phyloP scores from a whole-genome alignment of 2,888 invertebrate genomes.

The Temnothorax ravouxi region DNA sequence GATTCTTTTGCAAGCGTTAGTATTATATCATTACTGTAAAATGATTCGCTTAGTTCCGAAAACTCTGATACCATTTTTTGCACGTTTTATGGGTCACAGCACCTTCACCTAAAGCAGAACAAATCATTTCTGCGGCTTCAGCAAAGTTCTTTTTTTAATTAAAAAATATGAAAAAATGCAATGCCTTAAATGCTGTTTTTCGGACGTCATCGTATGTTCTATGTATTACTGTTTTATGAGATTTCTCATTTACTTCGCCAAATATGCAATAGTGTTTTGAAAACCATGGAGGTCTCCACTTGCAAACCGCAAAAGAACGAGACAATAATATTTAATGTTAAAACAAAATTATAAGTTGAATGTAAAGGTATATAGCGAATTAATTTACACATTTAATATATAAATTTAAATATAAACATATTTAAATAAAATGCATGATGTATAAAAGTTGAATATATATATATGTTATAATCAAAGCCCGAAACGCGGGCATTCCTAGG shows the following conservation, averaged over 20 bases:
- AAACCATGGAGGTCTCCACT: neutral
- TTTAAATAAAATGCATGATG: neutral
- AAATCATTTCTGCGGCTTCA: neutral
- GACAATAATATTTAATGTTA: neutral
- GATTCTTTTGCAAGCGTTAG: too few relatives aligned
- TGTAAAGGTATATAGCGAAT: neutral
- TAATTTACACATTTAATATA: neutral
- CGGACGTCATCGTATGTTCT: neutral
- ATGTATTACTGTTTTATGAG: neutral
- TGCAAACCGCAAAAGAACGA: neutral
- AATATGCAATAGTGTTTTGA: neutral
- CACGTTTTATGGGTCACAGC: neutral
- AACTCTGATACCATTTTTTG: neutral
- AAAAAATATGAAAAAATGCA: neutral
- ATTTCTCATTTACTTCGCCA: neutral
- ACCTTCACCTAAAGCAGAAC: neutral
- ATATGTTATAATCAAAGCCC: too few relatives aligned
- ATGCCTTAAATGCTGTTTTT: neutral
- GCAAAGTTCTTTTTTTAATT: neutral
- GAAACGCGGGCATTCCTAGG: too few relatives aligned
- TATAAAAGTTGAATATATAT: slow-evolving; percentile 36
- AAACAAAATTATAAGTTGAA: neutral
- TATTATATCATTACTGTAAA: too few relatives aligned
- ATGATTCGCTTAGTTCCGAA: neutral
- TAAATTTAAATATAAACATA: neutral